Percentiles rank a stretch among this genome's conserved stretches.
Conservation (phyloP, 2,888 invertebrate genomes). For the Pammene aurita region DNA sequence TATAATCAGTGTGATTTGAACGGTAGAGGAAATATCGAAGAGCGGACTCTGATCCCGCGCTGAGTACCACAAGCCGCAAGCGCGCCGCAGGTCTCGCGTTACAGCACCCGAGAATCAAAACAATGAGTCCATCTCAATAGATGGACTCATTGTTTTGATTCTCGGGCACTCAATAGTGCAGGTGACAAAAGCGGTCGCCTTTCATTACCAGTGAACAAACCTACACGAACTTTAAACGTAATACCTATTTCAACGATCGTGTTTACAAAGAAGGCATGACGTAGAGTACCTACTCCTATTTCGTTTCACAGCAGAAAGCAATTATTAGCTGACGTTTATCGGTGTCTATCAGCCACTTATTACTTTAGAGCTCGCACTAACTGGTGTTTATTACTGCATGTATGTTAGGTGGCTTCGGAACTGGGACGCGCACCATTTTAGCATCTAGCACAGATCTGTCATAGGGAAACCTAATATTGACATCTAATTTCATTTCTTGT, state of each 20-base stretch:
- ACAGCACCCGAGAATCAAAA: conserved; percentile 65
- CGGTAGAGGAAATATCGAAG: conserved; percentile 46
- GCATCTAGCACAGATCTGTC: conserved; percentile 43
- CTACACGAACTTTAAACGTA: conserved; percentile 12
- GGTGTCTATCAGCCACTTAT: conserved; percentile 32
- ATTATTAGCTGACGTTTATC: conserved; percentile 32
- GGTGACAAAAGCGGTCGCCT: conserved; percentile 55
- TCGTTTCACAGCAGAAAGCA: conserved; percentile 18
- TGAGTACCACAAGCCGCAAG: conserved; percentile 56
- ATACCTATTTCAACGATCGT: conserved; percentile 6
- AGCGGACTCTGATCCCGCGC: conserved; percentile 44
- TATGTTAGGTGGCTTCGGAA: conserved; percentile 43
- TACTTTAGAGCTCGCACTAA: conserved; percentile 30
- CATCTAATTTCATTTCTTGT: conserved; percentile 29
- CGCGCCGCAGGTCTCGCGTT: conserved; percentile 61
- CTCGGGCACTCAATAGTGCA: too few species aligned
- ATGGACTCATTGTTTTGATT: too few species aligned
- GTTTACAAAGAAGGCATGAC: conserved; percentile 19
- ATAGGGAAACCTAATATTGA: conserved; percentile 40
- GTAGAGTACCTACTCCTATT: conserved; percentile 3
- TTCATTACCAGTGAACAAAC: conserved; percentile 28
- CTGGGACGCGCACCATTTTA: conserved; percentile 54
- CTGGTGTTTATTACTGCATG: conserved; percentile 47
- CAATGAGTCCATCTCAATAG: conserved; percentile 65
- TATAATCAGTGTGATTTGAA: conserved; percentile 43